Percentiles rank a stretch among this genome's conserved stretches.
These are phyloP conservation scores for Phanerotoma sp. DNA, from an alignment of 2,888 invertebrate species.

Conservation along the genomic window DNA sequence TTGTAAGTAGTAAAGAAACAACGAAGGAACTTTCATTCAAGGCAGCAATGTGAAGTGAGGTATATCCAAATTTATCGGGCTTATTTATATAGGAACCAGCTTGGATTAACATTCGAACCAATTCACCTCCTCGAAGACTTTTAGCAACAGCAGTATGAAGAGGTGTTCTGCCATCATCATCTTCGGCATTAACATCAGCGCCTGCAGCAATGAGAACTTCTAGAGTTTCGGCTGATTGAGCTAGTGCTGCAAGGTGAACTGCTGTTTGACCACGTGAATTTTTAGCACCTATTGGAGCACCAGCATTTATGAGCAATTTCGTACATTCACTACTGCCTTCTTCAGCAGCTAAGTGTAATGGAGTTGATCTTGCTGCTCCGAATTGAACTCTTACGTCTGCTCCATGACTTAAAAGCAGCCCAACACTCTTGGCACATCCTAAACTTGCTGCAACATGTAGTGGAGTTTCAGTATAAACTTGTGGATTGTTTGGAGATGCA, in stretches of 20 bases:
- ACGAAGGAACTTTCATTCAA: constrained; percentile 79
- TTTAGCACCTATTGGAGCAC: constrained; percentile 74
- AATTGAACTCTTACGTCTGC: constrained; percentile 78
- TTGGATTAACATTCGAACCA: constrained; percentile 47
- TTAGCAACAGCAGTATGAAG: constrained; percentile 80
- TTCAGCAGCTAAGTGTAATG: constrained; percentile 85
- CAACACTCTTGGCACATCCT: constrained; percentile 70
- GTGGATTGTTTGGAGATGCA: constrained; percentile 80
- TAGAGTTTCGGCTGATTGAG: constrained; percentile 77
- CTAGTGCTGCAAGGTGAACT: constrained; percentile 78
- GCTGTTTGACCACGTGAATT: constrained; percentile 80
- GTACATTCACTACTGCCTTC: constrained; percentile 82
- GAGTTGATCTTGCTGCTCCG: constrained; percentile 72
- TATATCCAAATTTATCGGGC: constrained; percentile 80
- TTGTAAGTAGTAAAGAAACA: constrained; percentile 70
- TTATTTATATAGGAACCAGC: constrained; percentile 74
- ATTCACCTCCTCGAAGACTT: constrained; percentile 58
- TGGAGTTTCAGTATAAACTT: constrained; percentile 83
- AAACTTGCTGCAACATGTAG: constrained; percentile 78
- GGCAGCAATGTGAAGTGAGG: constrained; percentile 80
- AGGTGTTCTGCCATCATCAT: constrained; percentile 75
- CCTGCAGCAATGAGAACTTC: constrained; percentile 69
- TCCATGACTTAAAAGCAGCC: constrained; percentile 73
- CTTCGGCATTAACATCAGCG: constrained; percentile 68
- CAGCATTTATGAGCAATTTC: constrained; percentile 69